phyloP scores from a whole-genome alignment of 92 coral and sea anemone species.

The Nematostella vectensis region DNA sequence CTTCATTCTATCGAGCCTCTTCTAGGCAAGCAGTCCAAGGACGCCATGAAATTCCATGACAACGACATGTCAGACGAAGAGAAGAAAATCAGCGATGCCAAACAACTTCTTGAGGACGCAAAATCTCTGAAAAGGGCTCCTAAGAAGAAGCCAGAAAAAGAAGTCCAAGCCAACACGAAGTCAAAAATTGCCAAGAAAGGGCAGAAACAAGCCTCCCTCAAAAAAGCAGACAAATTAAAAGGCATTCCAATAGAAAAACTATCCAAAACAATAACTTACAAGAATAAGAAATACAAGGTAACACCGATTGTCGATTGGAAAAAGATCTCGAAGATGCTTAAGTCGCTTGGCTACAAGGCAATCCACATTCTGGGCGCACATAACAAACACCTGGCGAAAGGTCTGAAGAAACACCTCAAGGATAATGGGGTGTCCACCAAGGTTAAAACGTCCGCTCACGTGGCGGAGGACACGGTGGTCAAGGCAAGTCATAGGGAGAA shows the following conservation, averaged over 20 bases:
- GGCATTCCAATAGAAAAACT: slow-evolving; percentile 69
- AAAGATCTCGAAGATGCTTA: slow-evolving; percentile 71
- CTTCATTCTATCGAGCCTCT: slow-evolving; percentile 73
- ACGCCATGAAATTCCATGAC: slow-evolving; percentile 64
- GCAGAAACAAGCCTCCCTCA: slow-evolving; percentile 15
- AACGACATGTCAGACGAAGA: slow-evolving; percentile 48
- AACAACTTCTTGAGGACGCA: slow-evolving; percentile 65
- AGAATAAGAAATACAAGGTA: slow-evolving; percentile 76
- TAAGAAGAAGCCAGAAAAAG: slow-evolving; percentile 20
- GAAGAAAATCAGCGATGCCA: slow-evolving; percentile 74
- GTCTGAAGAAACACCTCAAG: slow-evolving; percentile 56
- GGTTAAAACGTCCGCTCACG: slow-evolving; percentile 26
- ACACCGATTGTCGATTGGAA: slow-evolving; percentile 86
- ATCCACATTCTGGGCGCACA: slow-evolving; percentile 70
- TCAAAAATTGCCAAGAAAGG: slow-evolving; percentile 26
- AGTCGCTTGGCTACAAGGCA: slow-evolving; percentile 78
- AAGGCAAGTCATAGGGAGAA: slow-evolving; percentile 74
- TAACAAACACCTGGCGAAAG: slow-evolving; percentile 51
- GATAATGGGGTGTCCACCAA: slow-evolving; percentile 42
- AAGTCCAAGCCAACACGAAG: slow-evolving; percentile 11
- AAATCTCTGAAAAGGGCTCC: slow-evolving; percentile 46
- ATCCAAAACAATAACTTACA: slow-evolving; percentile 77
- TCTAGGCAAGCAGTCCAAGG: slow-evolving; percentile 60
- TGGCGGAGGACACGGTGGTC: slow-evolving; percentile 66
- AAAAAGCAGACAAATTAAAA: slow-evolving; percentile 40